Evolutionary conservation across 2,113 vertebrate species (phyloP).

Genomic region (Tauraco erythrolophus): DNA sequence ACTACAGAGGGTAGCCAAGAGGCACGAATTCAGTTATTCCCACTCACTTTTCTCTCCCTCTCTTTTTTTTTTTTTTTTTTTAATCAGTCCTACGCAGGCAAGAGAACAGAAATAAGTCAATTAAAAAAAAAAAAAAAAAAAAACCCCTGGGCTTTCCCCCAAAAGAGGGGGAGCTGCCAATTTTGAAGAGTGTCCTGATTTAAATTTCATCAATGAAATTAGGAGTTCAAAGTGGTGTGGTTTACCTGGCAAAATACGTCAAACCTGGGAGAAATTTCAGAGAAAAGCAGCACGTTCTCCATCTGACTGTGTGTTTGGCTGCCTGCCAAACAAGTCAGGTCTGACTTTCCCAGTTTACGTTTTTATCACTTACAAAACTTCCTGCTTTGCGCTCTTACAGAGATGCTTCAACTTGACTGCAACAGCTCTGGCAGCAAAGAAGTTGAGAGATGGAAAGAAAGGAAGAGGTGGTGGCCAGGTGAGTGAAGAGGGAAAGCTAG

Average conservation of each 20-base stretch:
- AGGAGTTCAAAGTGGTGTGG: not conserved
- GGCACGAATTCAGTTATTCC: not conserved
- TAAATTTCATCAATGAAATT: not conserved
- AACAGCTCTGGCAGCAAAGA: not conserved
- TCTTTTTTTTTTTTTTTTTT: not conserved
- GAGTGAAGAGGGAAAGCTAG: not conserved
- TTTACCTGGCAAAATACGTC: not conserved
- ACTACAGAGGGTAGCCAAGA: not conserved
- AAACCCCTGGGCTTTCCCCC: not conserved
- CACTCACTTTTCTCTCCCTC: no score
- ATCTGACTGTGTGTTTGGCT: not conserved
- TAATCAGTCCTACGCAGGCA: not conserved
- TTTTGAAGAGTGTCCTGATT: not conserved
- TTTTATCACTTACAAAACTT: not conserved
- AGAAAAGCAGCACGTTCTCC: not conserved
- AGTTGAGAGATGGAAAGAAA: not conserved
- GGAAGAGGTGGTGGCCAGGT: not conserved
- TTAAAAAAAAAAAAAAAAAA: not conserved
- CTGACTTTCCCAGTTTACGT: not conserved
- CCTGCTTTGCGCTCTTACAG: not conserved
- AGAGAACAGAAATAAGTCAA: not conserved
- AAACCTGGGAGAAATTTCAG: not conserved
- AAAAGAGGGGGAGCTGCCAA: not conserved
- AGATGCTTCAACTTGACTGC: not conserved
- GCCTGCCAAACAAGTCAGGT: not conserved